Percentiles rank a stretch among this genome's conserved stretches.
phyloP scores from a whole-genome alignment of 1,140 invertebrate species.

The Popillia japonica region DNA sequence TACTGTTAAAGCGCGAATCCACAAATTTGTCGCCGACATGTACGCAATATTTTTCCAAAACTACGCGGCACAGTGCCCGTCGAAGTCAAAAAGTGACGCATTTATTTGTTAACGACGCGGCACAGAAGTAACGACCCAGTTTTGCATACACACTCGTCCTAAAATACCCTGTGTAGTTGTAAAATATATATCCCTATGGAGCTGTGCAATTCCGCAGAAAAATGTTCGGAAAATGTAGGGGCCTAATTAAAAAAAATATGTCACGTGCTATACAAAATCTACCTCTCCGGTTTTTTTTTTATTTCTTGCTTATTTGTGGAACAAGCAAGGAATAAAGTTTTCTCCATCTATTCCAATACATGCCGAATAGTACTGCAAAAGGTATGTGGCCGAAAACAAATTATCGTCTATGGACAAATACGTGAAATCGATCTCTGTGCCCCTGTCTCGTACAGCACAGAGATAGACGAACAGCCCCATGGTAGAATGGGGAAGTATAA shows the following conservation, averaged over 20 bases:
- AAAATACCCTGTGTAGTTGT: not conserved
- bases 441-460: no score
- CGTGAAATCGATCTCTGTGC: not conserved
- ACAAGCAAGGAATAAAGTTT: not conserved
- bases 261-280: no score
- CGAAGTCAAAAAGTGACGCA: slow-evolving; percentile 18
- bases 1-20: not conserved
- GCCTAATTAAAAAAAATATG: no score
- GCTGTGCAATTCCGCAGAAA: not conserved
- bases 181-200: not conserved
- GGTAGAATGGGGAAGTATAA: not conserved
- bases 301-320: not conserved
- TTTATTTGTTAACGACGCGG: slow-evolving; percentile 14
- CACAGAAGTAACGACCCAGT: not conserved
- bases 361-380: not conserved
- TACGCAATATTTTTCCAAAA: not conserved
- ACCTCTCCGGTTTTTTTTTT: no score
- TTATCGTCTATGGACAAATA: slow-evolving; percentile 17
- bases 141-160: not conserved
- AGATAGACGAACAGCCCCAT: not conserved
- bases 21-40: not conserved
- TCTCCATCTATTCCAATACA: not conserved
- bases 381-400: slow-evolving; percentile 10
- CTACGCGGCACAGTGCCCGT: not conserved
- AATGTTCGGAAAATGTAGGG: no score